Conservation (phyloP, 1,140 invertebrate genomes). For the Aphaenogaster floridana region DNA sequence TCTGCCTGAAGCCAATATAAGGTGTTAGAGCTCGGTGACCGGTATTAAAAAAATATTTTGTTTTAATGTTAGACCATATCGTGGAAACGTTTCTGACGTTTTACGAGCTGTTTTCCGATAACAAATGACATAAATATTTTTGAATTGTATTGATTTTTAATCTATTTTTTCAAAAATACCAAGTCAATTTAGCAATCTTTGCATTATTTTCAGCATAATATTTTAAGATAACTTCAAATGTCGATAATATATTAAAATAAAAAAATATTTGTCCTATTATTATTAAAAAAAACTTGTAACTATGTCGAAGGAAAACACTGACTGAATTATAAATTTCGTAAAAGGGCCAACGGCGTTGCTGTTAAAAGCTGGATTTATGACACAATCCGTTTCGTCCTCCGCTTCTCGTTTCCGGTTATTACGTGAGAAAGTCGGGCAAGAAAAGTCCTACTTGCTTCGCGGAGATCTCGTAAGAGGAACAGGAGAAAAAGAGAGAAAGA, state of each 20-base stretch:
- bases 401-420: conserved; percentile 75
- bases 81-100: neutral
- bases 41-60: conserved; percentile 25
- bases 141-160: neutral
- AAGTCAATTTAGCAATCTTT: neutral
- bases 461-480: neutral
- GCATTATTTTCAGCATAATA: neutral
- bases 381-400: conserved; percentile 66
- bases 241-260: neutral
- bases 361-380: conserved; percentile 64
- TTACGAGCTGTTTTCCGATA: neutral
- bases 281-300: neutral
- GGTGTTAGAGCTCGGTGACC: neutral
- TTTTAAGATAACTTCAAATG: neutral
- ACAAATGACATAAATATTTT: neutral
- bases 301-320: neutral
- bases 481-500: neutral
- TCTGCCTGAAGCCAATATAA: conserved; percentile 51
- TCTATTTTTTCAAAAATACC: neutral
- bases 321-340: conserved; percentile 5
- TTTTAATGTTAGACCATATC: neutral
- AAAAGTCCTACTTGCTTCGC: conserved; percentile 66
- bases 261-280: neutral
- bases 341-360: neutral
- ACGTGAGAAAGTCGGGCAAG: conserved; percentile 74